Evolutionary conservation across 53 echinoderm and acorn worm genomes (phyloP), one percentile per base, ranked within the genome.

Genomic region (Mesocentrotus franciscanus): DNA sequence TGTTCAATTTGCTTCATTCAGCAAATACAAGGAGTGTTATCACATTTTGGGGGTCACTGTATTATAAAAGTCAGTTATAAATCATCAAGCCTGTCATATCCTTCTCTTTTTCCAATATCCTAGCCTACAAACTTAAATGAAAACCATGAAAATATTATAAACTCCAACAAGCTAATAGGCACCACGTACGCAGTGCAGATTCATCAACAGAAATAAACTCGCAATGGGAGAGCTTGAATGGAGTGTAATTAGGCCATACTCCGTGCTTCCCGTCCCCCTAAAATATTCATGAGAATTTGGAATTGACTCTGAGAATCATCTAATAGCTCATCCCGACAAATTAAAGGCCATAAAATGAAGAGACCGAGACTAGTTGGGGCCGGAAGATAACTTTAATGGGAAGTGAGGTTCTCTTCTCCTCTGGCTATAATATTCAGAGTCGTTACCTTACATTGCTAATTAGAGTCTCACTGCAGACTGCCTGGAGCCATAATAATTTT

Each of bases 311-410:
- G 22, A 66, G 61, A 91, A 72, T 71, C 75, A 6, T 36, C 92
- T 92, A 92, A 92, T 92, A 66, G 92, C 92, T 70, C 92, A 92
- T 72, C 92, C 71, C 49, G 58, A 64, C 71, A 92, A 92, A 92
- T 92, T 92, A 92, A 71, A 92, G 92, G 92, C 92, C 24, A 92
- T 92, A 92, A 92, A 71, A 27, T 26, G 92, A 64, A 64, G 91
- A 61, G 64, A 61, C 57, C 20, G 92, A 72, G 92, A 72, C 92
- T 92, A 42, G 64, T 64, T 27, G 91, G 91, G 91, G 91, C 64
- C 91, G 10, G 66, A 87, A 58, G 87, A 87, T n/a, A 58, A 15
- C n/a, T 56, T 81, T 87, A 58, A 87, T 87, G 58, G 58, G 57
- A n/a, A 57, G 26, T 3, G 87, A 87, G 55, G 56, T 20, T 56